A percentile compares a stretch with the other conserved stretches of the same genome.
Evolutionary conservation across 2,888 invertebrate genomes (phyloP).

Genomic region (Chrysotoxum bicinctum): DNA sequence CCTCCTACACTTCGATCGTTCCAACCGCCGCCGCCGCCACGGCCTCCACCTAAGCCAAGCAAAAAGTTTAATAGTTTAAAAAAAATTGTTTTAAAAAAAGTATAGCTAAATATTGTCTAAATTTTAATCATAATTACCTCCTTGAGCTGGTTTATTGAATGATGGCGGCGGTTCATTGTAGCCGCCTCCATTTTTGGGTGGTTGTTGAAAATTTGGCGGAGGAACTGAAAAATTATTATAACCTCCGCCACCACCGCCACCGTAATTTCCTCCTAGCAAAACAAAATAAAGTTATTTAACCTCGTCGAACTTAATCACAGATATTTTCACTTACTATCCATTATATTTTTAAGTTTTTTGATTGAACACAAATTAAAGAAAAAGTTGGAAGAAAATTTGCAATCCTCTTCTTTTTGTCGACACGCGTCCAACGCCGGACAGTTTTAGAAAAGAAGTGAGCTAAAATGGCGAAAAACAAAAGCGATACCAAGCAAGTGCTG

Average conservation of each 20-base stretch:
- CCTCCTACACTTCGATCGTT: constrained; percentile 75
- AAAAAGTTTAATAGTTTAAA: not conserved
- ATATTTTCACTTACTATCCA: constrained; percentile 77
- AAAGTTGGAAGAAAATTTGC: constrained; percentile 15
- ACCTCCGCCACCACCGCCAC: constrained; percentile 76
- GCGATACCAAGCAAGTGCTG: not conserved
- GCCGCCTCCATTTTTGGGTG: constrained; percentile 76
- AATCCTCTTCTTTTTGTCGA: constrained; percentile 22
- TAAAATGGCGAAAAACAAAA: constrained; percentile 62
- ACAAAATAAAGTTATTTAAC: not conserved
- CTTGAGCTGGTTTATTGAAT: constrained; percentile 76
- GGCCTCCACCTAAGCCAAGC: constrained; percentile 73
- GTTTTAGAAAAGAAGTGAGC: constrained; percentile 52
- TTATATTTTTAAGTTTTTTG: constrained; percentile 44
- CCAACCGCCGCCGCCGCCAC: constrained; percentile 75
- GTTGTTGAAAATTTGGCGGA: constrained; percentile 80
- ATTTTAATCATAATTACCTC: constrained; percentile 74
- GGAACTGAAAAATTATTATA: constrained; percentile 81
- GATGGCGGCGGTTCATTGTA: constrained; percentile 80
- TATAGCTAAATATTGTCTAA: not conserved
- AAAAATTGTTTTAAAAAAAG: not conserved
- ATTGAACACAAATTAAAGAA: constrained; percentile 13
- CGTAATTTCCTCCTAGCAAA: constrained; percentile 75
- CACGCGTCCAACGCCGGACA: constrained; percentile 59
- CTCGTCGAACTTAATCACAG: not conserved